Conservation (phyloP, 2,797 vertebrate species). For the Alcedo atthis region DNA sequence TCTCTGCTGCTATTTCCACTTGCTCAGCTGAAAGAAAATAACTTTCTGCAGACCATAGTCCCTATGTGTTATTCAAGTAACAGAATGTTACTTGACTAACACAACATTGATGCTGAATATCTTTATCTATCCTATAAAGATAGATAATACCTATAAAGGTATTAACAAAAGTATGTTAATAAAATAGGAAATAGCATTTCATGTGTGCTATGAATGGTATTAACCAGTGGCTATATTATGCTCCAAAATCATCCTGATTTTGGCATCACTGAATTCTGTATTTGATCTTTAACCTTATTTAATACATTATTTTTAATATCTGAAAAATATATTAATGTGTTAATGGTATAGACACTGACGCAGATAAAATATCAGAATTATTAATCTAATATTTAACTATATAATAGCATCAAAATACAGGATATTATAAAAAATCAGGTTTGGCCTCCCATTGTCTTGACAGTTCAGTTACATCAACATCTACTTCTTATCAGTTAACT, state of each 20-base stretch:
- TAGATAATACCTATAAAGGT: too few species aligned
- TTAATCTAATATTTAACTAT: background rate
- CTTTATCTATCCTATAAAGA: too few species aligned
- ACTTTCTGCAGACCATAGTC: background rate
- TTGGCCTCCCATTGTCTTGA: background rate
- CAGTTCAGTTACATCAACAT: background rate
- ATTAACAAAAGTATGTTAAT: background rate
- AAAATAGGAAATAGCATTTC: background rate
- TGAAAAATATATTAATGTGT: too few species aligned
- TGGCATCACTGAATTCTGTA: background rate
- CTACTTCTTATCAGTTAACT: background rate
- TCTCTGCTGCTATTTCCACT: background rate
- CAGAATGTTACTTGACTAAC: background rate
- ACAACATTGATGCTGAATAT: background rate
- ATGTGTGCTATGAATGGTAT: background rate
- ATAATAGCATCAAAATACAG: background rate
- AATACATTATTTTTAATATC: background rate
- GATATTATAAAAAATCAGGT: background rate
- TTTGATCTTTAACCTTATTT: background rate
- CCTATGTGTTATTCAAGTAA: background rate
- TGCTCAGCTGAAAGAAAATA: background rate
- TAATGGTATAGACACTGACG: background rate
- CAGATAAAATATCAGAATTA: background rate
- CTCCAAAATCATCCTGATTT: background rate
- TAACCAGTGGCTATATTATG: background rate